Conservation (phyloP, 2,113 vertebrate species). For the Cervus canadensis region DNA sequence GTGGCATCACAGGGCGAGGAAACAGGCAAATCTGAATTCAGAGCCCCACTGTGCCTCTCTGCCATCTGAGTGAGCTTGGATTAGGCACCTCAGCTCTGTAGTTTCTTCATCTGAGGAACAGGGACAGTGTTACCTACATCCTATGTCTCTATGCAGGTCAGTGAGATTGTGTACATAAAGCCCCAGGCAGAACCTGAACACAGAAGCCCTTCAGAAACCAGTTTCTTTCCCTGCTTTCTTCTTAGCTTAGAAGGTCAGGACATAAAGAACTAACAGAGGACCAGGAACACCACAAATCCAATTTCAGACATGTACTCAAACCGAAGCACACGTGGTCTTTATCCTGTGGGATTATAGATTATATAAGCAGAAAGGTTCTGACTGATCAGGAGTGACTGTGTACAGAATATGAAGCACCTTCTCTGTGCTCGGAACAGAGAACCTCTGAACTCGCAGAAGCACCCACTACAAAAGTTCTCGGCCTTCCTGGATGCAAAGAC, state of each 20-base stretch:
- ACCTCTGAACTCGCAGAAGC: neutral
- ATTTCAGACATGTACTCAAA: neutral
- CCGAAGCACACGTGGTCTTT: neutral
- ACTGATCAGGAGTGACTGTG: neutral
- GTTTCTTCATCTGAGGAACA: neutral
- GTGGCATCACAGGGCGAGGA: neutral
- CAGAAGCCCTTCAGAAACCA: no score
- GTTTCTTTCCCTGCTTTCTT: neutral
- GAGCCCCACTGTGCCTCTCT: neutral
- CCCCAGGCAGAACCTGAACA: neutral
- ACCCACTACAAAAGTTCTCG: neutral
- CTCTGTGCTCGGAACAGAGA: neutral
- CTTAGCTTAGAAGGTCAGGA: neutral
- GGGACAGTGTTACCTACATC: neutral
- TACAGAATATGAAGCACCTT: neutral
- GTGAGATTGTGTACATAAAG: neutral
- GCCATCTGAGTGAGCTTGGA: neutral
- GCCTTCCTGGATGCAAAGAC: neutral
- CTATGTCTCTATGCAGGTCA: neutral
- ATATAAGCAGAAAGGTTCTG: neutral
- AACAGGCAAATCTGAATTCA: neutral
- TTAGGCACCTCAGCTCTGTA: neutral
- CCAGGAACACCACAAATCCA: accelerated
- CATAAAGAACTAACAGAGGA: neutral
- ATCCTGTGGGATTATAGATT: neutral